These are phyloP conservation scores for Hymenopus coronatus DNA, from an alignment of 2,888 invertebrate species.

Conservation along the genomic window DNA sequence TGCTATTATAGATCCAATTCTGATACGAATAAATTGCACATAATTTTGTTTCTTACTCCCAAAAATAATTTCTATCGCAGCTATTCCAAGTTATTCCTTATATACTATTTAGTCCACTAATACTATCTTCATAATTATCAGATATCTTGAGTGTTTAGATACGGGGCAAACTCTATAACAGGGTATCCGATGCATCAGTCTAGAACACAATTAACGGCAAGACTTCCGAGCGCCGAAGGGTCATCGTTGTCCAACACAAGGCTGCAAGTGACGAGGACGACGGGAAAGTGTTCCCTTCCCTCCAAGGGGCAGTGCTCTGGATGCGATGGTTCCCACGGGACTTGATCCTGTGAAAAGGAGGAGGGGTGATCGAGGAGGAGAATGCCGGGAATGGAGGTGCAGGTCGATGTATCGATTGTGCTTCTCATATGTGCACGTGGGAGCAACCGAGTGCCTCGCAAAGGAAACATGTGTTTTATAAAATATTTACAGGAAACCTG, in stretches of 20 bases:
- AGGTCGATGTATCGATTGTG: constrained; percentile 14
- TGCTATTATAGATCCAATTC: too few species aligned
- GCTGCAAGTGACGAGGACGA: not conserved
- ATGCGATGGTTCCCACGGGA: constrained; percentile 21
- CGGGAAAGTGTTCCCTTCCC: not conserved
- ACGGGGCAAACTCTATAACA: too few species aligned
- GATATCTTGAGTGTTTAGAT: too few species aligned
- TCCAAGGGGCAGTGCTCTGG: constrained; percentile 5
- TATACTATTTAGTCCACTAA: too few species aligned
- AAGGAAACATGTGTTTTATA: not conserved
- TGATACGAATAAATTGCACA: too few species aligned
- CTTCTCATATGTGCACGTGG: not conserved
- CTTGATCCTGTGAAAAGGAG: constrained; percentile 2
- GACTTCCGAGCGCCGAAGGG: not conserved
- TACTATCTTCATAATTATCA: too few species aligned
- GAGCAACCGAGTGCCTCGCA: not conserved
- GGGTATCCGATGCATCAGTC: too few species aligned
- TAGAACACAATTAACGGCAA: not conserved
- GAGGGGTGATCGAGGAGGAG: constrained; percentile 9
- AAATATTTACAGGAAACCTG: not conserved
- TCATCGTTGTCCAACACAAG: not conserved
- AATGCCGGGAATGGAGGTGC: not conserved
- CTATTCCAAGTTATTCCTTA: too few species aligned
- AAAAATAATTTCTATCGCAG: too few species aligned
- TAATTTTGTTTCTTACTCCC: too few species aligned